Percentiles rank a stretch among this genome's conserved stretches.
phyloP scores from a whole-genome alignment of 53 echinoderm and acorn worm genomes.

The Zoroaster sp. region DNA sequence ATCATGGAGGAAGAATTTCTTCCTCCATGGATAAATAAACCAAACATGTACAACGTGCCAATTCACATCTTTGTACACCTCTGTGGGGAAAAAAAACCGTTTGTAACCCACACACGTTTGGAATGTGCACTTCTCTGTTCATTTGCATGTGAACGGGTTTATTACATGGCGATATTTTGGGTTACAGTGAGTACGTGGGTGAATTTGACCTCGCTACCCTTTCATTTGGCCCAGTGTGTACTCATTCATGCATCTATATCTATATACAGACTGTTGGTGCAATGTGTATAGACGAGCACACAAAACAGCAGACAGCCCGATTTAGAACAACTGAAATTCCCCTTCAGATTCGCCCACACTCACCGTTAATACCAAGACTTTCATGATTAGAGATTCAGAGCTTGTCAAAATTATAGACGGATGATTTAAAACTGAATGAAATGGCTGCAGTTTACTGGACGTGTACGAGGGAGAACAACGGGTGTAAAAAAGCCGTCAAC shows the following conservation, averaged over 20 bases:
- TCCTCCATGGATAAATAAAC: no score
- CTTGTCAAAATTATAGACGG: neutral
- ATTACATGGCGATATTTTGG: no score
- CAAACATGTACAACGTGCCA: no score
- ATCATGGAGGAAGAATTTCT: no score
- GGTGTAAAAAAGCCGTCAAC: neutral
- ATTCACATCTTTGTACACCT: no score
- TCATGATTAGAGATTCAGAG: neutral
- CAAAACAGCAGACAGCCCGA: neutral
- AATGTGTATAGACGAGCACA: neutral
- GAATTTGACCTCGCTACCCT: neutral
- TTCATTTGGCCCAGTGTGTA: neutral
- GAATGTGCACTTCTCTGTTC: no score
- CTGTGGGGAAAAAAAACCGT: neutral
- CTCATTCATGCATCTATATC: neutral
- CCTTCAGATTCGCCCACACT: neutral
- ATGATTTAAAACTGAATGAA: neutral
- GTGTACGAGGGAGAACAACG: no score
- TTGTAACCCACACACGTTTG: neutral
- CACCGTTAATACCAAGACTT: neutral
- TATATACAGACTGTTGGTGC: no score
- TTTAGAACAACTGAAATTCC: neutral
- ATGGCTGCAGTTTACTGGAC: neutral
- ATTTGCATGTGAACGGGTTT: slow-evolving; percentile 29
- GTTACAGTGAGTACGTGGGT: no score